Evolutionary conservation across 2,113 vertebrate species (phyloP).

Genomic region (Canis aureus): DNA sequence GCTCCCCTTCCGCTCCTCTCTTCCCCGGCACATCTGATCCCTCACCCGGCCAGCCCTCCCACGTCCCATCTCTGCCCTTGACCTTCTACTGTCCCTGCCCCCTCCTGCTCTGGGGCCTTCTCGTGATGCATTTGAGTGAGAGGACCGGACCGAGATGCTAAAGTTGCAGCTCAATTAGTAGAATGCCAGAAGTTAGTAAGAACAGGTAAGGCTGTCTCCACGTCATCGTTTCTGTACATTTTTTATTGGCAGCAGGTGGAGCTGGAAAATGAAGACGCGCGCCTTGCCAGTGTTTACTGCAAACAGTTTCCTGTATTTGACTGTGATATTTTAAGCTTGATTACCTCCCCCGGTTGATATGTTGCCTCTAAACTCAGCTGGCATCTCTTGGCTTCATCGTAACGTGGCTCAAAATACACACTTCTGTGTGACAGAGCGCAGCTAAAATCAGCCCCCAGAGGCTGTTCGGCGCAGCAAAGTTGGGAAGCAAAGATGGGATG

Average conservation of each 20-base stretch:
- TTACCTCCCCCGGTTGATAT: slow-evolving; percentile 84
- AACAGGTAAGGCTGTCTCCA: slow-evolving; percentile 58
- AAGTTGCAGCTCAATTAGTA: background rate
- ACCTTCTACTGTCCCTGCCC: background rate
- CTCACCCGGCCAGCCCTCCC: background rate
- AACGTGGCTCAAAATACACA: slow-evolving; percentile 84
- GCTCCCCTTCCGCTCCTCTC: background rate
- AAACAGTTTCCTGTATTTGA: slow-evolving; percentile 65
- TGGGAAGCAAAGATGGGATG: background rate
- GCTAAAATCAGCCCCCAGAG: slow-evolving; percentile 59
- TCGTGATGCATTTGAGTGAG: background rate
- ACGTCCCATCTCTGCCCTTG: background rate
- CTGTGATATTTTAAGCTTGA: slow-evolving; percentile 86
- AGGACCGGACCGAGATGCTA: accelerated
- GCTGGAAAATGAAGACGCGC: background rate
- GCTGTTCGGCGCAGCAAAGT: slow-evolving; percentile 60
- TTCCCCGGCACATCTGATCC: background rate
- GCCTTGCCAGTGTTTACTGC: slow-evolving; percentile 68
- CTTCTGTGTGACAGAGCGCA: slow-evolving; percentile 73
- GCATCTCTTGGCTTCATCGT: slow-evolving; percentile 83
- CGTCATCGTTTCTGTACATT: background rate
- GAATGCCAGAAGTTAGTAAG: background rate
- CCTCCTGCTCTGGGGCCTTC: background rate
- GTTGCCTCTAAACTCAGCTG: slow-evolving; percentile 85
- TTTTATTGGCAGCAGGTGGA: slow-evolving; percentile 47